Conservation (phyloP, 2,888 invertebrate genomes). For the Ennomos erosarius region DNA sequence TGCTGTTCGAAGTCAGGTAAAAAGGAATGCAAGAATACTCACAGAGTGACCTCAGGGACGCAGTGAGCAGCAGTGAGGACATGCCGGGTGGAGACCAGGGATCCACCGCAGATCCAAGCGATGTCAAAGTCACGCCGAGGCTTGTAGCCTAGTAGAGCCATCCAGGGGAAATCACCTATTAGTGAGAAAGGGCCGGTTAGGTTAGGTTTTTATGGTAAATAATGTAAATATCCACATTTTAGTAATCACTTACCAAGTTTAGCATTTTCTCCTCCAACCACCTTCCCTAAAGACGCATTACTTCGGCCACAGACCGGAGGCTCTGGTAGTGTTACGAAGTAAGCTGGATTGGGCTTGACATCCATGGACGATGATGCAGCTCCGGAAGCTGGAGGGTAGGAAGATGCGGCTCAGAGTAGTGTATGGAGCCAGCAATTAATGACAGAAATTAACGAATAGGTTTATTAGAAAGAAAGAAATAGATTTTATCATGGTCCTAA, state of each 20-base stretch:
- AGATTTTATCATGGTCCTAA: no score
- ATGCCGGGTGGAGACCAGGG: slow-evolving; percentile 87
- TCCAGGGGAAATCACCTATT: slow-evolving; percentile 86
- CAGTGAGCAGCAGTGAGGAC: slow-evolving; percentile 93
- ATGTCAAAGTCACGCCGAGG: slow-evolving; percentile 58
- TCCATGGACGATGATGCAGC: slow-evolving; percentile 23
- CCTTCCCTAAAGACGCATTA: slow-evolving; percentile 82
- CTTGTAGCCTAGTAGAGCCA: slow-evolving; percentile 88
- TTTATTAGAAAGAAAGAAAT: no score
- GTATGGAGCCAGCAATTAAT: no score
- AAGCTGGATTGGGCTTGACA: slow-evolving; percentile 18
- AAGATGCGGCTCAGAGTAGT: slow-evolving; percentile 4
- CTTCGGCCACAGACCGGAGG: slow-evolving; percentile 87
- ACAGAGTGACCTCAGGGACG: slow-evolving; percentile 86
- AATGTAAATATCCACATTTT: no score
- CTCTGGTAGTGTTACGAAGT: slow-evolving; percentile 61
- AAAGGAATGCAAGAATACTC: slow-evolving; percentile 56
- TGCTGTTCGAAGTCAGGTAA: no score
- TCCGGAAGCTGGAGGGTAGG: slow-evolving; percentile 9
- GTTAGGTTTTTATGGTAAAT: background rate
- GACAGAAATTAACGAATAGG: no score
- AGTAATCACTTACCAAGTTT: slow-evolving; percentile 82
- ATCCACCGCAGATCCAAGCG: slow-evolving; percentile 88
- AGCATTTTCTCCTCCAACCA: slow-evolving; percentile 90
- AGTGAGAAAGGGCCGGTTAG: background rate